A percentile compares a stretch with the other conserved stretches of the same genome.
Evolutionary conservation across 2,113 vertebrate species (phyloP).

Genomic region (Taxidea taxus): DNA sequence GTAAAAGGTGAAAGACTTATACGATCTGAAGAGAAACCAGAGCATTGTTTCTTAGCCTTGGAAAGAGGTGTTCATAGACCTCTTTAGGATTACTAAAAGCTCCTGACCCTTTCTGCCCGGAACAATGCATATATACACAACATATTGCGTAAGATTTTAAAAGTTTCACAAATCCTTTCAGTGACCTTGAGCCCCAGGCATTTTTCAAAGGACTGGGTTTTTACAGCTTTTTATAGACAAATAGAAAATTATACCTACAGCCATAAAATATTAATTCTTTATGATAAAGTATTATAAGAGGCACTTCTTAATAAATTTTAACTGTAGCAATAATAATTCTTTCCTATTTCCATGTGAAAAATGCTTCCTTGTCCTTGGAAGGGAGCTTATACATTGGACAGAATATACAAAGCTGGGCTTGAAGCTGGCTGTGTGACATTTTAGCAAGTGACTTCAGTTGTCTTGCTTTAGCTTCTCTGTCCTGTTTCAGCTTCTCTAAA

Average conservation of each 20-base stretch:
- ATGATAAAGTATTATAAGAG: background rate
- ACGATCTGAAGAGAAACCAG: no score
- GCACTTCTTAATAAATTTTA: background rate
- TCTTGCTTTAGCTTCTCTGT: background rate
- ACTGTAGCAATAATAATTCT: background rate
- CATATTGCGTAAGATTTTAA: background rate
- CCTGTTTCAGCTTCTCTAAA: background rate
- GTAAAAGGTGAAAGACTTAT: background rate
- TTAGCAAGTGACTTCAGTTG: background rate
- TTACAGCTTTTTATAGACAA: background rate
- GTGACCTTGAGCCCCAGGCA: background rate
- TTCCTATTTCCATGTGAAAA: background rate
- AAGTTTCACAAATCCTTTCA: background rate
- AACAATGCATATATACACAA: background rate
- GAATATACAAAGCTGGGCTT: background rate
- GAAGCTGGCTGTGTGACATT: background rate
- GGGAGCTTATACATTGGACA: background rate
- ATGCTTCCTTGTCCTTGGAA: background rate
- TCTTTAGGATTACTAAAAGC: background rate
- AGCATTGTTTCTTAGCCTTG: background rate
- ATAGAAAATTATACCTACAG: background rate
- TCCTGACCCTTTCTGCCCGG: background rate
- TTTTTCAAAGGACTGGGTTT: background rate
- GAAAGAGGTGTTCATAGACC: background rate
- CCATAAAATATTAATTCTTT: constrained; percentile 20